Percentiles rank a stretch among this genome's conserved stretches.
Evolutionary conservation across 1,140 invertebrate genomes (phyloP).

Genomic region (Bombus ignitus): DNA sequence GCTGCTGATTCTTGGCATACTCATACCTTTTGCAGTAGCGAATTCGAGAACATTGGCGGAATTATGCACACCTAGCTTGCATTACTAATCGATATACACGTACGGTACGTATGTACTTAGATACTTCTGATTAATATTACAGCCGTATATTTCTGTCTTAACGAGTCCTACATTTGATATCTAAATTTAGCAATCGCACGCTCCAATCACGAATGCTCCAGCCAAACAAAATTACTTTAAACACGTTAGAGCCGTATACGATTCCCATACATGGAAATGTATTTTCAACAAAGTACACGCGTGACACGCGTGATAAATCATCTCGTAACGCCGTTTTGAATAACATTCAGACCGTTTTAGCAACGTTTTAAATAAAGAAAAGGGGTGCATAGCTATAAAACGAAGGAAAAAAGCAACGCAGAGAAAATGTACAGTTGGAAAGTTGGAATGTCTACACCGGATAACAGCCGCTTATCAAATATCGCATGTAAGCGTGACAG

Average conservation of each 20-base stretch:
- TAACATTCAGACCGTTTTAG: neutral
- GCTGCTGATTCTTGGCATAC: too few relatives aligned
- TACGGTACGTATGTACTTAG: too few relatives aligned
- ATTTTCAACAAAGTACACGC: neutral
- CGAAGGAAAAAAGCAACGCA: neutral
- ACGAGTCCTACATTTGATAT: neutral
- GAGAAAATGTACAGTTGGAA: too few relatives aligned
- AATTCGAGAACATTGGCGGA: neutral
- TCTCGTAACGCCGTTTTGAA: neutral
- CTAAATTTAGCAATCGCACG: neutral
- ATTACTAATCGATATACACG: neutral
- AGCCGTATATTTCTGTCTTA: neutral
- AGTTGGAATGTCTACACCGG: neutral
- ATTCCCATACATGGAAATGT: neutral
- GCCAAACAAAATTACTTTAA: neutral
- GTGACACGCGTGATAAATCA: neutral
- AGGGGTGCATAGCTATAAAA: fast-evolving
- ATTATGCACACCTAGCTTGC: neutral
- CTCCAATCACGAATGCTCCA: neutral
- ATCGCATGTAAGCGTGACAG: neutral
- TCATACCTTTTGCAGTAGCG: too few relatives aligned
- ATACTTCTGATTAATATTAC: too few relatives aligned
- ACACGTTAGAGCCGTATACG: neutral
- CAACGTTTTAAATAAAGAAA: neutral
- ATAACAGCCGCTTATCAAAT: neutral